A percentile compares a stretch with the other conserved stretches of the same genome.
Conservation (phyloP, 2,888 invertebrate species). For the Drosophila anceps region DNA sequence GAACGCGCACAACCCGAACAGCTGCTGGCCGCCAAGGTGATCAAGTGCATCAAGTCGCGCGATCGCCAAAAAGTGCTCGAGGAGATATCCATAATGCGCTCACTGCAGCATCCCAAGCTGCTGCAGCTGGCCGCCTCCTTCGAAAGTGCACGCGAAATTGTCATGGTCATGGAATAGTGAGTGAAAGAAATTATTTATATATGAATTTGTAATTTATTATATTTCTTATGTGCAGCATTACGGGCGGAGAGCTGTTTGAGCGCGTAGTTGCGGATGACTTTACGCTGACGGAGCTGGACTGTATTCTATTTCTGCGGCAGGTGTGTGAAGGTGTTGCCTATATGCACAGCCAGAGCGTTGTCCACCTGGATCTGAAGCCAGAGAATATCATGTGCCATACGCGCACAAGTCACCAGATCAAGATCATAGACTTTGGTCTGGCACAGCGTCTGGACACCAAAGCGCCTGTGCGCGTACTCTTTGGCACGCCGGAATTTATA, state of each 20-base stretch:
- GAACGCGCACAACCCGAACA: constrained; percentile 88
- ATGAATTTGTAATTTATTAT: background rate
- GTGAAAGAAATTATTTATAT: constrained; percentile 80
- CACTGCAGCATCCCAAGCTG: constrained; percentile 93
- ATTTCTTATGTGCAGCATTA: constrained; percentile 88
- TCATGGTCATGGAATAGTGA: constrained; percentile 97
- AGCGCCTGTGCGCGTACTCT: constrained; percentile 90
- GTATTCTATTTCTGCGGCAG: constrained; percentile 94
- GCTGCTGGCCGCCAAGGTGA: constrained; percentile 93
- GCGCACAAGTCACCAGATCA: constrained; percentile 93
- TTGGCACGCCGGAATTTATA: constrained; percentile 97
- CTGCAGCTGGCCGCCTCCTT: constrained; percentile 93
- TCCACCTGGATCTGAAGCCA: constrained; percentile 97
- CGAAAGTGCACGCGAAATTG: constrained; percentile 91
- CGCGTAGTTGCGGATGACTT: constrained; percentile 97
- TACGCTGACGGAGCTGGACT: constrained; percentile 94
- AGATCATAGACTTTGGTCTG: constrained; percentile 97
- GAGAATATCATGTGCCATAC: constrained; percentile 97
- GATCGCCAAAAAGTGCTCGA: constrained; percentile 92
- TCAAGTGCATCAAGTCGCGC: constrained; percentile 90
- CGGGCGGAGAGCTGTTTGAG: constrained; percentile 97
- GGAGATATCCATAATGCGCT: constrained; percentile 95
- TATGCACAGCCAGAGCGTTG: constrained; percentile 93
- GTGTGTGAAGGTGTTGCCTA: constrained; percentile 96
- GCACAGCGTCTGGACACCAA: constrained; percentile 91